These are phyloP conservation scores for Apotomis betuletana DNA, from an alignment of 2,888 invertebrate species.

Conservation along the genomic window DNA sequence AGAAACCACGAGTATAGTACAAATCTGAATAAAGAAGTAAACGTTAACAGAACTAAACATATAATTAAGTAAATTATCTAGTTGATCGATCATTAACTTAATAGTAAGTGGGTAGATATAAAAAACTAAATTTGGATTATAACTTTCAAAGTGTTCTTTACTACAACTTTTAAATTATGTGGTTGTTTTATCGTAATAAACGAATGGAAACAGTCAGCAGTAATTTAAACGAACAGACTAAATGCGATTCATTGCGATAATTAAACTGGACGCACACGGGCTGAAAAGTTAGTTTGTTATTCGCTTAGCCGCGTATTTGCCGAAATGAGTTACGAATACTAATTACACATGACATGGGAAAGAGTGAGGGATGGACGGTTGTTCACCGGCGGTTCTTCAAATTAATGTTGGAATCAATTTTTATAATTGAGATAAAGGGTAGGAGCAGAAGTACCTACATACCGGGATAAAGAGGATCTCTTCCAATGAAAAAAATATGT, in stretches of 20 bases:
- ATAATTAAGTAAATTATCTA: background rate
- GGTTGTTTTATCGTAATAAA: background rate
- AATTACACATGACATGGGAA: constrained; percentile 41
- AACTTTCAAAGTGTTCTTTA: background rate
- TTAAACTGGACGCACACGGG: constrained; percentile 41
- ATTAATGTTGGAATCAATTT: constrained; percentile 23
- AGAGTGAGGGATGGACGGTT: constrained; percentile 36
- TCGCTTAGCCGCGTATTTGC: constrained; percentile 41
- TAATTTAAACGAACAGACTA: constrained; percentile 43
- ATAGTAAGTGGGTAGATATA: too few species aligned
- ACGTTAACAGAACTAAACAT: background rate
- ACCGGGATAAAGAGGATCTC: too few species aligned
- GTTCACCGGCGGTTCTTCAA: constrained; percentile 27
- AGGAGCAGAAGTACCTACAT: too few species aligned
- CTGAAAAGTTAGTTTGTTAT: constrained; percentile 42
- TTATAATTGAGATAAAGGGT: background rate
- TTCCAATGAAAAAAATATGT: too few species aligned
- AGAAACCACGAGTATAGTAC: constrained; percentile 20
- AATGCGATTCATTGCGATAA: constrained; percentile 42
- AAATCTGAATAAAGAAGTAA: background rate
- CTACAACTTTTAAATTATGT: background rate
- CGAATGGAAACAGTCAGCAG: constrained; percentile 26
- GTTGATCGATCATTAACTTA: too few species aligned
- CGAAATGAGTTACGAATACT: constrained; percentile 41
- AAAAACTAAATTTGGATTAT: too few species aligned